Base-by-base conservation (phyloP, 2,888 invertebrate genomes). In the Muscina levida region DNA sequence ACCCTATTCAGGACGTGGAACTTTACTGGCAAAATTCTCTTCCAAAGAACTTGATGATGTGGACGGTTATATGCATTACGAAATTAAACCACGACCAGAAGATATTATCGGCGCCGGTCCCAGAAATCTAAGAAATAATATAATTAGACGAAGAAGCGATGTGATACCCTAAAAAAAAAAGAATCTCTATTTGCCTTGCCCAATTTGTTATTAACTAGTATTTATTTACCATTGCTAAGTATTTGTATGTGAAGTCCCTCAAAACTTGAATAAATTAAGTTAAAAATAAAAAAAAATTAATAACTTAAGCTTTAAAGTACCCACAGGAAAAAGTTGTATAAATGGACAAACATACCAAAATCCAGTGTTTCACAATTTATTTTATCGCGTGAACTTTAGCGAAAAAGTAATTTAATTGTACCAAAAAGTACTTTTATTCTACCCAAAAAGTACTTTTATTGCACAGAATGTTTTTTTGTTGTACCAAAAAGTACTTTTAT, bases 1-100 rank as follows among this genome's bases (percentile, higher is more conserved):
- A 0, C 94, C 94, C 1, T 93, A 94, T 89, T 92, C 93, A 0
- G 98, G 98, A 0, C 93, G 95, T 44, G 95, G 95, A 82, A 96
- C 96, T 17, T 93, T 98, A 81, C 94, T 95, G 24, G 97, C 95
- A 19, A 97, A 97, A 89, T 98, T 98, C 90, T 93, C 93, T 66
- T 96, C 97, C 11, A 96, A 95, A 85, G 97, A 98, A 89, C 92
- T 98, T 85, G 94, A 94, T 82, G 97, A 98, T 87, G 96, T 97
- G 1, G 97, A 97, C 86, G 97, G 98, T 1, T 97, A 95, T 90
- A 89, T 94, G n/a, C 93, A 94, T 67, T 94, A 96, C 84, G 93
- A 93, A 90, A 95, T 96, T 6, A 91, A 92, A 82, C 91, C 91
- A 0, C 83, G 88, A 46, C 88, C 89, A 0, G 88, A 87, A 51